Conservation (phyloP, 2,113 vertebrate genomes). For the Nesoenas mayeri region DNA sequence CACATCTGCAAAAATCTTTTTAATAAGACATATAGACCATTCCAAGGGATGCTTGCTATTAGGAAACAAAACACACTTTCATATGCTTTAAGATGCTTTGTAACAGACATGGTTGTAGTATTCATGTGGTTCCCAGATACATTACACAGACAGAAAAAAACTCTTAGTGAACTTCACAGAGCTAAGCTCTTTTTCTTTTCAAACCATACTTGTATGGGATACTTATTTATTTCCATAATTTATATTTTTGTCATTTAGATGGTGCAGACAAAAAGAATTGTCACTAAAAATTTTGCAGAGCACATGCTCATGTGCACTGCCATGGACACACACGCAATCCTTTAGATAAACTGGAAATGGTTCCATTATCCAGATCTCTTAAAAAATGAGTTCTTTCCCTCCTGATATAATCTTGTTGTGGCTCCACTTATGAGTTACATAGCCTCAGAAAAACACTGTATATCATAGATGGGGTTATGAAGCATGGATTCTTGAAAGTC, state of each 20-base stretch:
- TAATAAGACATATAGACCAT: neutral
- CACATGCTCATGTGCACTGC: accelerated
- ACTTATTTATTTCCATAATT: neutral
- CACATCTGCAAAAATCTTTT: neutral
- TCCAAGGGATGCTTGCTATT: neutral
- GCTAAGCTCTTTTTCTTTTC: neutral
- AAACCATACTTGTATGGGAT: neutral
- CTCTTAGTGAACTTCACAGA: neutral
- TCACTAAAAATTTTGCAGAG: neutral
- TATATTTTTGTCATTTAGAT: neutral
- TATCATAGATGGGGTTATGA: accelerated
- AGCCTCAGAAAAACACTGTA: neutral
- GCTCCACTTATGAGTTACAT: neutral
- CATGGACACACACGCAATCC: accelerated
- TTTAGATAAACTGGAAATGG: neutral
- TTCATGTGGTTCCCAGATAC: neutral
- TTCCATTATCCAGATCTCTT: neutral
- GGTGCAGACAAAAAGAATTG: neutral
- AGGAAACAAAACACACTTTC: accelerated
- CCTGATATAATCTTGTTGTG: too few species aligned
- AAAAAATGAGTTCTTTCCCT: neutral
- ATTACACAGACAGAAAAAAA: neutral
- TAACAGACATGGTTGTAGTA: neutral
- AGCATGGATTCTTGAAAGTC: neutral
- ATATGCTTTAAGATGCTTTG: neutral